Base-by-base conservation (phyloP, 2,113 vertebrate genomes). In the Syrrhaptes paradoxus region DNA sequence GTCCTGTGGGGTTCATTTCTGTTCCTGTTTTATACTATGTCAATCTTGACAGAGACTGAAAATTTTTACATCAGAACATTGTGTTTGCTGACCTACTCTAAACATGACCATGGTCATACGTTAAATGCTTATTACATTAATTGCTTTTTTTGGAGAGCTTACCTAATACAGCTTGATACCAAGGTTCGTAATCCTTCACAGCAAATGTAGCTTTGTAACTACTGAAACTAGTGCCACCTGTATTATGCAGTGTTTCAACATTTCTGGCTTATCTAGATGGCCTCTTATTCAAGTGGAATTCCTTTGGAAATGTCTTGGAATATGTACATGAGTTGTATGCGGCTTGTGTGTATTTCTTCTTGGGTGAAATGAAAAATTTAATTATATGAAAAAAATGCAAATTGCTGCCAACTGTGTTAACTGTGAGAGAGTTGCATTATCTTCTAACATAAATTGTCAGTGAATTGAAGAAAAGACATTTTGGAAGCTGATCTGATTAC, bases 401-500 rank as follows among this genome's bases (percentile, higher is more conserved):
- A 97, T 97, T 96, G 65, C 92, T 92, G 94, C 95, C 97, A 97
- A 96, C 91, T 97, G 93, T 95, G 95, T 96, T 97, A 97, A 96
- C 90, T 94, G 93, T 96, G 94, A 96, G 73, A 93, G 89, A 80
- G 75, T 66, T 93, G 62, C 93, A 93, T 97, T 97, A 96, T 97
- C 91, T 95, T 95, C 88, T 96, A 95, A 96, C 89, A 97, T 96
- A 97, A 97, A 97, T 95, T 96, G 96, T 96, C 41, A 31, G 93
- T 75, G 92, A 96, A 85, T 92, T 93, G 91, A 89, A 89, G 95
- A 92, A 95, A 94, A 96, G 93, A 93, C 92, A 58, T 96, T 97
- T 97, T 95, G 73, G 92, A 96, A 97, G 93, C 95, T 96, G 95
- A 98, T 96, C 97, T 97, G 97, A 98, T 98, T 96, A 96, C 96